Evolutionary conservation across 1,140 invertebrate species (phyloP).

Genomic region (Temnothorax nylanderi): DNA sequence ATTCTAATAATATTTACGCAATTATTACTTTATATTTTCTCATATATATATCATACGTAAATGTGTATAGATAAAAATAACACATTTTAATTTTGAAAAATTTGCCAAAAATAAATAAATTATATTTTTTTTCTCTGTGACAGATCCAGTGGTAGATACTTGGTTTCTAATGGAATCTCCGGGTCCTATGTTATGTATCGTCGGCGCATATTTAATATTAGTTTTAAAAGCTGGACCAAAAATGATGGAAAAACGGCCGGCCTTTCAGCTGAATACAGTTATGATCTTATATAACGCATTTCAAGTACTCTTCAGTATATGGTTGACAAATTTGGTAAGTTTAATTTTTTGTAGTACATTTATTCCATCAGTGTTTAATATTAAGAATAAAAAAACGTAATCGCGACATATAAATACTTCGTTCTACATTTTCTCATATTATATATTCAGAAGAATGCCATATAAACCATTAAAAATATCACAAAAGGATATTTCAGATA

Average conservation of each 20-base stretch:
- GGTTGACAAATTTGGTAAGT: conserved; percentile 87
- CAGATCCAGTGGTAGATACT: conserved; percentile 88
- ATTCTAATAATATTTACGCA: not conserved
- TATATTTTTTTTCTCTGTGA: conserved; percentile 7
- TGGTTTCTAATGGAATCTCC: conserved; percentile 92
- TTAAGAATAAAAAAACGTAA: not conserved
- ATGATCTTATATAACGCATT: conserved; percentile 90
- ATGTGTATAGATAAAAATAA: too few relatives aligned
- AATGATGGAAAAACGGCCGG: conserved; percentile 89
- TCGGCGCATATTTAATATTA: conserved; percentile 88
- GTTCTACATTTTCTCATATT: conserved; percentile 10
- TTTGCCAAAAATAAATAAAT: not conserved
- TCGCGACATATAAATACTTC: not conserved
- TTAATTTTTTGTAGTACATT: conserved; percentile 21
- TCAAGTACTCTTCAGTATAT: conserved; percentile 90
- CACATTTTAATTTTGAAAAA: not conserved
- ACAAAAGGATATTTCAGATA: too few relatives aligned
- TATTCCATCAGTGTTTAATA: not conserved
- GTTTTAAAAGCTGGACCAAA: conserved; percentile 90
- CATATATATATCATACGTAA: too few relatives aligned
- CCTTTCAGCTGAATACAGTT: conserved; percentile 88
- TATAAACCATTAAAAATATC: too few relatives aligned
- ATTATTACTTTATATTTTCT: not conserved
- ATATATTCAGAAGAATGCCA: not conserved
- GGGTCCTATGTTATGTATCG: conserved; percentile 88